Evolutionary conservation across 2,888 invertebrate species (phyloP).

Genomic region (Helobdella robusta): DNA sequence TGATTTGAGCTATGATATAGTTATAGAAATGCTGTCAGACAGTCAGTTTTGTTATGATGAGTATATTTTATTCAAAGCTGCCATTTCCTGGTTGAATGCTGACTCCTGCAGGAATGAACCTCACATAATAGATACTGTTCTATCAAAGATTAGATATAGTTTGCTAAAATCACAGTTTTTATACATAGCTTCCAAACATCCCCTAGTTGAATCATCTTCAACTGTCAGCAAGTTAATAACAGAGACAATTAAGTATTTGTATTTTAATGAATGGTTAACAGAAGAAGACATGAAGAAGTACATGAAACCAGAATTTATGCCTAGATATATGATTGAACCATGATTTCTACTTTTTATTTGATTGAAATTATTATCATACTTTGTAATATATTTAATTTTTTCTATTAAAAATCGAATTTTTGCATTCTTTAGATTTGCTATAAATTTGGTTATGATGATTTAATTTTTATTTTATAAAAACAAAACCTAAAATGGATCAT

Average conservation of each 20-base stretch:
- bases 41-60: constrained; percentile 32
- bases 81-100: constrained; percentile 1
- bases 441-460: no score
- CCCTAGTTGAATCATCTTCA: not conserved
- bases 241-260: constrained; percentile 3
- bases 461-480: no score
- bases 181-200: not conserved
- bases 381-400: no score
- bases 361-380: no score
- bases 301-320: no score
- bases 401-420: no score
- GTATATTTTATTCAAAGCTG: constrained; percentile 30
- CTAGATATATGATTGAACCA: no score
- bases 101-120: not conserved
- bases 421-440: no score
- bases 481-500: no score
- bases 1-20: constrained; percentile 27
- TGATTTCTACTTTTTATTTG: no score
- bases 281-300: no score
- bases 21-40: constrained; percentile 31
- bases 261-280: no score
- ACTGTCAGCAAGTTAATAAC: not conserved
- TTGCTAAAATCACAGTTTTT: not conserved
- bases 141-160: not conserved
- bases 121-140: not conserved